Evolutionary conservation across 2,113 vertebrate genomes (phyloP), one percentile per base, ranked within the genome.

Genomic region (Naja naja): DNA sequence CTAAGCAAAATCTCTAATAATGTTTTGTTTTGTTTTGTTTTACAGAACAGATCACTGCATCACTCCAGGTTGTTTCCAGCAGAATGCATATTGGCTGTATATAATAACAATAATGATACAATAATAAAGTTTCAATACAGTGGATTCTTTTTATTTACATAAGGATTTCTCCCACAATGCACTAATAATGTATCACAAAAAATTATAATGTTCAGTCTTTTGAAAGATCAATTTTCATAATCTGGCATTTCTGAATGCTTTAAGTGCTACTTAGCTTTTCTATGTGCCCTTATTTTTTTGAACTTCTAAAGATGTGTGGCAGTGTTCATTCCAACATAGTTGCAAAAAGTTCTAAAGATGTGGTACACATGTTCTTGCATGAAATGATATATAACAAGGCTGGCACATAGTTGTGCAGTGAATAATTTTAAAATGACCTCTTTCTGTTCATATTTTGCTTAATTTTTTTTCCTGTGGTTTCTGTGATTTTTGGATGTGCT

Each of bases 341-440:
- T 90, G 47, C 1, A 55, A 69, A n/a, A 92, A 81, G 94, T 95
- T 91, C 88, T 88, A 94, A 94, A 22, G 5, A 86, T 81, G 52
- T 92, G 56, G 56, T 43, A 45, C 74, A 64, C 88, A 86, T 86
- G 87, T 22, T 18, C 53, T 7, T 58, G 94, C 94, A 53, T 2
- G 53, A 47, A 69, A 20, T 89, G 30, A 93, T 9, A 43, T 25
- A 85, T 56, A 94, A 88, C 85, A 87, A 22, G 74, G 58, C 90
- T 49, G 88, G 93, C 49, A 94, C 69, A 87, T 92, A 93, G 91
- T 96, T 97, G 93, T 94, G 45, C 91, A 93, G 93, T 25, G 55
- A 52, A 93, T 22, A 93, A 91, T 95, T 97, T 96, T 90, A 95
- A 97, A 96, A 94, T 55, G 0, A 95, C 64, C 92, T 22, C 8